These are phyloP conservation scores for Campylomormyrus numenius DNA, from an alignment of 2,113 vertebrate species.

Conservation along the genomic window DNA sequence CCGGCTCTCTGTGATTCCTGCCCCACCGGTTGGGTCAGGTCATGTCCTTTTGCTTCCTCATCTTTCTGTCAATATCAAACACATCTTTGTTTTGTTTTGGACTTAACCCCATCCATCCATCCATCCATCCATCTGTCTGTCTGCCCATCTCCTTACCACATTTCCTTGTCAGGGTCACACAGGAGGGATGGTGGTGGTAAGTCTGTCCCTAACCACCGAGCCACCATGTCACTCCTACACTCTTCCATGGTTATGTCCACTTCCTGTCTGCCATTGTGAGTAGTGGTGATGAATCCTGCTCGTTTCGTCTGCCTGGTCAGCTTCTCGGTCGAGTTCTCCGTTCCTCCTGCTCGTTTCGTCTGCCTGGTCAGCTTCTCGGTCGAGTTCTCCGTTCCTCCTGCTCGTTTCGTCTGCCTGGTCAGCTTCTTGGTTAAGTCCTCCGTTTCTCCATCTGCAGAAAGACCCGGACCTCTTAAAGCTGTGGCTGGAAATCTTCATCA, in stretches of 20 bases:
- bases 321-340: no score
- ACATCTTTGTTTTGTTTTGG: neutral
- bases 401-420: neutral
- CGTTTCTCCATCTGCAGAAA: conserved; percentile 64
- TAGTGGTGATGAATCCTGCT: neutral
- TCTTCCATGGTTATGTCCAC: neutral
- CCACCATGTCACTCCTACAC: neutral
- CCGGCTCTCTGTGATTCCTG: neutral
- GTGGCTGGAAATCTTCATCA: conserved; percentile 94
- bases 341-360: no score
- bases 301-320: neutral
- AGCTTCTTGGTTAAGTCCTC: neutral
- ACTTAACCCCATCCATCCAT: neutral
- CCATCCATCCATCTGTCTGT: neutral
- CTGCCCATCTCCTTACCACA: neutral
- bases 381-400: neutral
- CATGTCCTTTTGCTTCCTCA: neutral
- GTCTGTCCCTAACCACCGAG: neutral
- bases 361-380: neutral
- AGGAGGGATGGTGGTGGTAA: neutral
- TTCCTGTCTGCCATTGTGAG: neutral
- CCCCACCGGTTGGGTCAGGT: neutral
- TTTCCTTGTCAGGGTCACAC: neutral
- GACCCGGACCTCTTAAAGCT: conserved; percentile 94
- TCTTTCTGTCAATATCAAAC: neutral